Conservation (phyloP, 2,113 vertebrate genomes). For the Taurulus bubalis region DNA sequence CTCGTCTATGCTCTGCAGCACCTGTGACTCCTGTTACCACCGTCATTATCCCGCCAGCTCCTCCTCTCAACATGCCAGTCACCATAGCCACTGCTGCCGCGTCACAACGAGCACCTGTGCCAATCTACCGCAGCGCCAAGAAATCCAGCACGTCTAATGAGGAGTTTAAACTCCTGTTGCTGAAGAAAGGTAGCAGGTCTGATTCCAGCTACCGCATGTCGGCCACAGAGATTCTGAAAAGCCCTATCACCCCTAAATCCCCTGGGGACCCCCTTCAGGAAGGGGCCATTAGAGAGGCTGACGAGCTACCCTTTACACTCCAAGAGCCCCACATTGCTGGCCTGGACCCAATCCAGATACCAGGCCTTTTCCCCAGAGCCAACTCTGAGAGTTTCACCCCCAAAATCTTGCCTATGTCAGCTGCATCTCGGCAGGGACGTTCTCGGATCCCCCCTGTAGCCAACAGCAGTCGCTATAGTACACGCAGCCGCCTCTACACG, state of each 20-base stretch:
- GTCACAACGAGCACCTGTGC: conserved; percentile 92
- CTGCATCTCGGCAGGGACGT: conserved; percentile 92
- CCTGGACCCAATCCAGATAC: conserved; percentile 79
- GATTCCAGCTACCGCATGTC: conserved; percentile 99
- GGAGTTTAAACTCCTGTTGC: conserved; percentile 95
- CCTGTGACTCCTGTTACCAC: conserved; percentile 78
- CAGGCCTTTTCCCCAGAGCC: conserved; percentile 86
- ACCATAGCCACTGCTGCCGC: conserved; percentile 69
- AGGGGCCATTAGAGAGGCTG: conserved; percentile 75
- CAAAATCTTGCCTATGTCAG: conserved; percentile 90
- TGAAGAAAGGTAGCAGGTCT: conserved; percentile 96
- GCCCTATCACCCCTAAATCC: conserved; percentile 93
- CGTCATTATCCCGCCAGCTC: conserved; percentile 67
- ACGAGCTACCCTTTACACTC: conserved; percentile 79
- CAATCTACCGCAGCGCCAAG: conserved; percentile 97
- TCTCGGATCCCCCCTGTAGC: conserved; percentile 94
- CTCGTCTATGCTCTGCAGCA: conserved; percentile 85
- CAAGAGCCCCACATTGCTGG: conserved; percentile 71
- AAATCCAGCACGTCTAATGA: conserved; percentile 98
- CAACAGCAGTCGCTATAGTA: conserved; percentile 97
- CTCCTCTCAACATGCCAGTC: conserved; percentile 68
- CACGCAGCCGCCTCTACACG: conserved; percentile 95
- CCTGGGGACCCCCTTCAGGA: conserved; percentile 84
- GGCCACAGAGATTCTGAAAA: conserved; percentile 97
- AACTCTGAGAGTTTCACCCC: conserved; percentile 92